Evolutionary conservation across 2,888 invertebrate genomes (phyloP).

Genomic region (Dendrolimus houi): DNA sequence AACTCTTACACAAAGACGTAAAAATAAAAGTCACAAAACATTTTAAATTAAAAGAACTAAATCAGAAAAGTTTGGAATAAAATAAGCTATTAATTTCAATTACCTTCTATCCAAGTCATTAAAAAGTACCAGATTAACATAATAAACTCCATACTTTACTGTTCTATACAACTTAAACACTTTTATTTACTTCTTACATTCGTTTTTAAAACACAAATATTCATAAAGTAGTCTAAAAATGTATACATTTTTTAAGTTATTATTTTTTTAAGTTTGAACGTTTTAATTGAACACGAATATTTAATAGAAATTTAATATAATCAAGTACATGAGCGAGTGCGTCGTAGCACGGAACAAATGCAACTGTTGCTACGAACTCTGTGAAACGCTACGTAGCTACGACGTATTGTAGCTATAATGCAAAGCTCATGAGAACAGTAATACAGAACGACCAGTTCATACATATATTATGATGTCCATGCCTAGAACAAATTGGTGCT

Average conservation of each 20-base stretch:
- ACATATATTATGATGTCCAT: background rate
- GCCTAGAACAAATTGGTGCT: too few relatives aligned
- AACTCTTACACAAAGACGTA: too few relatives aligned
- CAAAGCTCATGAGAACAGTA: background rate
- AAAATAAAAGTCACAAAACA: background rate
- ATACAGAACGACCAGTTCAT: background rate
- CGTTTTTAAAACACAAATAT: too few relatives aligned
- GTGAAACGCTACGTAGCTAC: constrained; percentile 16
- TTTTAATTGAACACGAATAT: too few relatives aligned
- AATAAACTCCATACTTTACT: constrained; percentile 33
- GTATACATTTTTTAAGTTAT: too few relatives aligned
- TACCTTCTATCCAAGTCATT: constrained; percentile 44
- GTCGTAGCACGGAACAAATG: constrained; percentile 44
- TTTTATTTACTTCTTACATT: too few relatives aligned
- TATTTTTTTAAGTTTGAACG: too few relatives aligned
- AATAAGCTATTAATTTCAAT: background rate
- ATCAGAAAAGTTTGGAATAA: background rate
- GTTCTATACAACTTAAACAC: too few relatives aligned
- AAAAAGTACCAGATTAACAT: constrained; percentile 34
- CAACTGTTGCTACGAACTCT: constrained; percentile 62
- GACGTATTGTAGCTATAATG: background rate
- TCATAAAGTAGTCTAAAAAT: too few relatives aligned
- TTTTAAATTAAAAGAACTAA: background rate
- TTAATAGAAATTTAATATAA: too few relatives aligned
- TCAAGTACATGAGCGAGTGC: constrained; percentile 33